Evolutionary conservation across 2,888 invertebrate genomes (phyloP).

Genomic region (Adelognathus sp.): DNA sequence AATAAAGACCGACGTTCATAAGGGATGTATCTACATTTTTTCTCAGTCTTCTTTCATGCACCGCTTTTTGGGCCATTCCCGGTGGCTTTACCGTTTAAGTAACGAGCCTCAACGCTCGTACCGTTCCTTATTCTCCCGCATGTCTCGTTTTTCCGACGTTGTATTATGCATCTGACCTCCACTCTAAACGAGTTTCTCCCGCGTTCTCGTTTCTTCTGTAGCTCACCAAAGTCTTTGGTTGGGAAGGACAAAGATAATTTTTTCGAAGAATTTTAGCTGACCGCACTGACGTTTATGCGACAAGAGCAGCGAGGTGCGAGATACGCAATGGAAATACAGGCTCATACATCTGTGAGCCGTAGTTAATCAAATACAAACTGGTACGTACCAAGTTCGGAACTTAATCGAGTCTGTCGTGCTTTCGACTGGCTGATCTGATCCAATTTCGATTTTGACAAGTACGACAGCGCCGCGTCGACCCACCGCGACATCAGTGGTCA

Average conservation of each 20-base stretch:
- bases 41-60: neutral
- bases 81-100: conserved; percentile 9
- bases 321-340: neutral
- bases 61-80: conserved; percentile 21
- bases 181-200: neutral
- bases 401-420: conserved; percentile 72
- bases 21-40: neutral
- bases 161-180: neutral
- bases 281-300: conserved; percentile 19
- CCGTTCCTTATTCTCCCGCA: conserved; percentile 12
- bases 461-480: conserved; percentile 5
- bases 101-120: conserved; percentile 27
- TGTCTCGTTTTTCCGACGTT: neutral
- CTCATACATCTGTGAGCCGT: conserved; percentile 11
- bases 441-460: conserved; percentile 68
- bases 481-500: neutral
- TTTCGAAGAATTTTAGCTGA: neutral
- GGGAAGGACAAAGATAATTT: neutral
- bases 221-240: neutral
- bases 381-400: conserved; percentile 70
- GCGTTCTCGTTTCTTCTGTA: neutral
- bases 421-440: conserved; percentile 68
- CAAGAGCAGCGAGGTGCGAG: conserved; percentile 11
- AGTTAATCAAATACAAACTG: conserved; percentile 75
- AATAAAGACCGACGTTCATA: conserved; percentile 46